phyloP scores from a whole-genome alignment of 2,888 invertebrate species.

The Andrena bucephala region DNA sequence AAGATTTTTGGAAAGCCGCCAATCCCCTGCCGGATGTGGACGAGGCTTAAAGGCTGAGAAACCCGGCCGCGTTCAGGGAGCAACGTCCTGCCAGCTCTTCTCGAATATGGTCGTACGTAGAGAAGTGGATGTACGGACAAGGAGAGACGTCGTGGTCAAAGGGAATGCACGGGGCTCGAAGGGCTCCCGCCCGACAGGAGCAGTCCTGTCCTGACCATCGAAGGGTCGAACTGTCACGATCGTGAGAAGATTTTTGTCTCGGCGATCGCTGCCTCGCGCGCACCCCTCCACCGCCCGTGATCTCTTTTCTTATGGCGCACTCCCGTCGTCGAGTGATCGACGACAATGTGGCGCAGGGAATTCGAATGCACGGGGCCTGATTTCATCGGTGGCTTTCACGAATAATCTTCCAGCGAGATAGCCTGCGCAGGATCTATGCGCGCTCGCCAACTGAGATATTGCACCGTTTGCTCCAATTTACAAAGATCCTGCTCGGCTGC shows the following conservation, averaged over 20 bases:
- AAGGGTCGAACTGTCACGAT: conserved; percentile 66
- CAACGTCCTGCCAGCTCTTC: conserved; percentile 72
- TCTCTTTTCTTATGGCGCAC: conserved; percentile 52
- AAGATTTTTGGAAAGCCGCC: conserved; percentile 70
- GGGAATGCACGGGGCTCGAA: conserved; percentile 41
- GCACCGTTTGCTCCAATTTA: conserved; percentile 37
- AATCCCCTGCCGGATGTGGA: conserved; percentile 69
- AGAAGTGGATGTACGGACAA: conserved; percentile 44
- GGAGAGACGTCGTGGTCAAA: conserved; percentile 51
- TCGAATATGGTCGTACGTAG: conserved; percentile 67
- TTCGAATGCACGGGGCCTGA: conserved; percentile 38
- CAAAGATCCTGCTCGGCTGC: conserved; percentile 38
- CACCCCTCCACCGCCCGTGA: conserved; percentile 48
- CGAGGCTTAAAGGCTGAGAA: conserved; percentile 60
- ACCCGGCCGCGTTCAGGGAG: conserved; percentile 69
- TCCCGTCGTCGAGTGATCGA: conserved; percentile 36
- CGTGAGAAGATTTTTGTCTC: conserved; percentile 66
- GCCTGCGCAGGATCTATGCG: conserved; percentile 32
- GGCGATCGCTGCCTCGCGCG: conserved; percentile 26
- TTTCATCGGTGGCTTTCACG: conserved; percentile 27
- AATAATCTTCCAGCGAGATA: conserved; percentile 45
- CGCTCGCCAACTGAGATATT: conserved; percentile 21
- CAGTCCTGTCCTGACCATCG: conserved; percentile 51
- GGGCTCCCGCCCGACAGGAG: conserved; percentile 50
- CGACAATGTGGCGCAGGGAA: conserved; percentile 35